Evolutionary conservation across 2,113 vertebrate species (phyloP), one percentile per base, ranked within the genome.

Genomic region (Hoplias malabaricus): DNA sequence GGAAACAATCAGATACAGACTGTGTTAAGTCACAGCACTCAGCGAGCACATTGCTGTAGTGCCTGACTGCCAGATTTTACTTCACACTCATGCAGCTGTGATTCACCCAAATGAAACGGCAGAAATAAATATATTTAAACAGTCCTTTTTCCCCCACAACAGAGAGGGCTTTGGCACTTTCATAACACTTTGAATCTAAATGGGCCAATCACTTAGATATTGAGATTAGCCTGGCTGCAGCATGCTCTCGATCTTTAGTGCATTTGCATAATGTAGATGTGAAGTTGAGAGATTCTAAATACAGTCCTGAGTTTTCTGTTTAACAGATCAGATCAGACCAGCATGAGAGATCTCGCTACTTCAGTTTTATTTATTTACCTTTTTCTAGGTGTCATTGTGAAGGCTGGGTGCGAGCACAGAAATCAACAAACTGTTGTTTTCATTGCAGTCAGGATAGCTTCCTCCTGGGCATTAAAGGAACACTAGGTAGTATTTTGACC

Each of bases 1-100:
- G 53, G 38, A 61, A 73, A 61, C 56, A 25, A 59, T 73, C n/a
- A 42, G 46, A 54, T 36, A 70, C 38, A 14, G 23, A 40, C 29
- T 27, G 29, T 21, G 13, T 21, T 65, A 63, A 19, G 31, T 75
- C 31, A 48, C 31, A 63, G 13, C 59, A 36, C 57, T 25, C 50
- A 31, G 54, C 21, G 1, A 56, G 21, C 50, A 29, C 19, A 33
- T 16, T 33, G 29, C 14, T 33, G 16, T 2, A 34, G 31, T 16
- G 57, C 4, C 13, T 33, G 14, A 16, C 29, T 62, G 29, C 57
- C 16, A 31, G 9, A 34, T n/a, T 19, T 43, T 29, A 4, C 21
- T 36, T 43, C 54, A 16, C 34, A 40, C 21, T 40, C 14, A 57
- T 29, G 50, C 34, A 19, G 48, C 34, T 72, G 53, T 57, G 23